Evolutionary conservation across 2,888 invertebrate genomes (phyloP).

Genomic region (Bursaphelenchus okinawaensis): DNA sequence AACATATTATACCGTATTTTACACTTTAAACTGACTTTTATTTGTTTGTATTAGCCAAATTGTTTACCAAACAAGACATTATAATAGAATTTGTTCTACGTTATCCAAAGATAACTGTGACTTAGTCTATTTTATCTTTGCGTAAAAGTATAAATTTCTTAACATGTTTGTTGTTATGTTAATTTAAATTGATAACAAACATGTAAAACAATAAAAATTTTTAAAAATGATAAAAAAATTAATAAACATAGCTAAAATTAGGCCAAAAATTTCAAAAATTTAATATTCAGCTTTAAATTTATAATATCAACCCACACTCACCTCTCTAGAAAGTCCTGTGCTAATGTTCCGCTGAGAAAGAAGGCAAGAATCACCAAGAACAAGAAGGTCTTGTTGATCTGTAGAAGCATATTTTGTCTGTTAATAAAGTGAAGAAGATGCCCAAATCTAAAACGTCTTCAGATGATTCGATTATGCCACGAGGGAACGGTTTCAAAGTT

Average conservation of each 20-base stretch:
- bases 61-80: too few relatives aligned
- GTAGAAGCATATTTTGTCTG: neutral
- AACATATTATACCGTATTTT: neutral
- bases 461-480: neutral
- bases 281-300: neutral
- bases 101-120: too few relatives aligned
- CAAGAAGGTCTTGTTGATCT: neutral
- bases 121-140: too few relatives aligned
- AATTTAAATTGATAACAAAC: too few relatives aligned
- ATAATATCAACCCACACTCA: neutral
- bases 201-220: too few relatives aligned
- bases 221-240: too few relatives aligned
- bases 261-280: neutral
- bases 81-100: too few relatives aligned
- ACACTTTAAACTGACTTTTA: too few relatives aligned
- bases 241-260: neutral
- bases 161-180: too few relatives aligned
- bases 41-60: too few relatives aligned
- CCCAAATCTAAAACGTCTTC: neutral
- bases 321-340: conserved; percentile 11
- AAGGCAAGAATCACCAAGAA: neutral
- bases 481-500: neutral
- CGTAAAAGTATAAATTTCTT: too few relatives aligned
- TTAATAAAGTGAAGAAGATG: neutral
- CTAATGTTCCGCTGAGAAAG: conserved; percentile 5